These are phyloP conservation scores for Callipepla squamata DNA, from an alignment of 2,113 vertebrate genomes.

Conservation along the genomic window DNA sequence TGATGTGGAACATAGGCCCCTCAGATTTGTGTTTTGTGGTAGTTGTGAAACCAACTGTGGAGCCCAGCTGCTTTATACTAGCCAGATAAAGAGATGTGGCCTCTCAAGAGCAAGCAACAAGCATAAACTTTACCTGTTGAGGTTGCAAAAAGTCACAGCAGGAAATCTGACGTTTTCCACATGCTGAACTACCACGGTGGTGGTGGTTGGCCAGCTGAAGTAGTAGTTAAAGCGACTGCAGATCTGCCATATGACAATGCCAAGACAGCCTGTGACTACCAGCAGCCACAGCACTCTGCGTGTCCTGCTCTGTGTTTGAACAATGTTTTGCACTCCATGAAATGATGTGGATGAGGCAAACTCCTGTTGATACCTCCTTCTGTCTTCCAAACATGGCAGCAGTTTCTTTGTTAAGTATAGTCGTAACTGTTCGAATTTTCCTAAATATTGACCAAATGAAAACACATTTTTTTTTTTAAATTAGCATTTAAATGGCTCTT, in stretches of 20 bases:
- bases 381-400: constrained; percentile 53
- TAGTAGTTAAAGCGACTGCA: constrained; percentile 73
- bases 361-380: constrained; percentile 65
- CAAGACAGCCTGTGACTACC: constrained; percentile 64
- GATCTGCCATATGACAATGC: constrained; percentile 69
- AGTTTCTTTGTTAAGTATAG: constrained; percentile 63
- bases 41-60: neutral
- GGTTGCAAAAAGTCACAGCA: constrained; percentile 81
- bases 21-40: neutral
- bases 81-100: neutral
- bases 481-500: neutral
- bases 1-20: fast-evolving
- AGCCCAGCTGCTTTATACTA: neutral
- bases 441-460: constrained; percentile 44
- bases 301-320: constrained; percentile 46
- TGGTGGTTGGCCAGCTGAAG: constrained; percentile 82
- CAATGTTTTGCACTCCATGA: constrained; percentile 76
- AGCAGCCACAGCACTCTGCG: constrained; percentile 72
- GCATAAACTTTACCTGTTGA: constrained; percentile 77
- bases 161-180: constrained; percentile 79
- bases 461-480: neutral
- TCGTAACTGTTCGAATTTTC: constrained; percentile 68
- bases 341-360: constrained; percentile 79
- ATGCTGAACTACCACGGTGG: constrained; percentile 75
- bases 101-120: neutral